A percentile compares a stretch with the other conserved stretches of the same genome.
Evolutionary conservation across 2,888 invertebrate species (phyloP).

Genomic region (Bimastos eiseni): DNA sequence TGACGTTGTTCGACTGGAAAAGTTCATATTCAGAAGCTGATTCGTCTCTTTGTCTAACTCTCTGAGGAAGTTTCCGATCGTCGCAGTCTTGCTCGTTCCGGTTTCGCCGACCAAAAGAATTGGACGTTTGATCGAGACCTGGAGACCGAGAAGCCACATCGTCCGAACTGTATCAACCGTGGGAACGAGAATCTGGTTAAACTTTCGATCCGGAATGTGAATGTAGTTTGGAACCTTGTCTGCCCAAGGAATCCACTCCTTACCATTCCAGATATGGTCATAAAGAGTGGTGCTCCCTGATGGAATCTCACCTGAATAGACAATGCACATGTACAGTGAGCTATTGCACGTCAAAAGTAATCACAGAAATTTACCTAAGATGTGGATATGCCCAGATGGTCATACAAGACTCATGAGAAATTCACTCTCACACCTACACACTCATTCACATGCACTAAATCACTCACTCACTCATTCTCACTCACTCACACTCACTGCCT

Average conservation of each 20-base stretch:
- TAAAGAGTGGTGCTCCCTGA: constrained; percentile 74
- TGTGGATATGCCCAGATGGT: neutral
- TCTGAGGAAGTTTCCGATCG: constrained; percentile 79
- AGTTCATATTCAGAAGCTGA: constrained; percentile 82
- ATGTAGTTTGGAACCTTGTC: constrained; percentile 77
- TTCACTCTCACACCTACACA: neutral
- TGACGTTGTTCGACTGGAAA: constrained; percentile 87
- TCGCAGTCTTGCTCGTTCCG: constrained; percentile 89
- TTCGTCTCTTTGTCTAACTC: constrained; percentile 69
- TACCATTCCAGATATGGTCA: constrained; percentile 78
- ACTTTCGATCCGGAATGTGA: constrained; percentile 73
- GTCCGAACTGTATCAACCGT: constrained; percentile 82
- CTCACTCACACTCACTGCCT: neutral
- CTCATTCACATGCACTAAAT: neutral
- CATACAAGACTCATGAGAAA: too few relatives aligned
- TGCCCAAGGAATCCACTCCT: constrained; percentile 83
- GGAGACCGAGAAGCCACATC: constrained; percentile 74
- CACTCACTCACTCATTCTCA: neutral
- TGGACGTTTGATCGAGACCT: constrained; percentile 76
- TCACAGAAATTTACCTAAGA: neutral
- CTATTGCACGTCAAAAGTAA: neutral
- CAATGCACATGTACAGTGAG: neutral
- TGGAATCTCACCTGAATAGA: constrained; percentile 72
- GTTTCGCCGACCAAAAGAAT: constrained; percentile 85
- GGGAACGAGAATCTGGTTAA: constrained; percentile 83